phyloP scores from a whole-genome alignment of 2,888 invertebrate species.

The Mayetiola destructor region DNA sequence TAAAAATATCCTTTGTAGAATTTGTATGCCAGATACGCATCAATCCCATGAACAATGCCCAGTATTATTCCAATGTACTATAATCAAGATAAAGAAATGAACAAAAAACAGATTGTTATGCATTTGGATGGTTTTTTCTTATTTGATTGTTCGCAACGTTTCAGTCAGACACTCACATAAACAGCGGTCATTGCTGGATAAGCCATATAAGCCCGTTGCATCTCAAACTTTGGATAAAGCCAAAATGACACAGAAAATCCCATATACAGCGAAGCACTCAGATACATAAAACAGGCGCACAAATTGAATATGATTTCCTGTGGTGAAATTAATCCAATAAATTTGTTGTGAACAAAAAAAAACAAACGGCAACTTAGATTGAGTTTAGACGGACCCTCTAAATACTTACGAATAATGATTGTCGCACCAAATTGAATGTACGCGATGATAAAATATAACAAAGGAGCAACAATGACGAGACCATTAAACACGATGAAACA shows the following conservation, averaged over 20 bases:
- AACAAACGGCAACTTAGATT: not conserved
- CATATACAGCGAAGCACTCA: constrained; percentile 66
- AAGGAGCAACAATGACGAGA: constrained; percentile 54
- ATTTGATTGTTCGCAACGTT: not conserved
- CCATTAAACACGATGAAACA: constrained; percentile 64
- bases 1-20: constrained; percentile 49
- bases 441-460: constrained; percentile 68
- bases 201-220: constrained; percentile 59
- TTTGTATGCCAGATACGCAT: constrained; percentile 61
- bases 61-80: constrained; percentile 67
- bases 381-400: not conserved
- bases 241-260: constrained; percentile 63
- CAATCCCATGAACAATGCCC: constrained; percentile 60
- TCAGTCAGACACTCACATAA: constrained; percentile 54
- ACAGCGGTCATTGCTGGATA: constrained; percentile 82
- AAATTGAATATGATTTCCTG: constrained; percentile 5
- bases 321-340: constrained; percentile 25
- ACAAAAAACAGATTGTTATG: constrained; percentile 1
- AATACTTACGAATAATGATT: constrained; percentile 67
- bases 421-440: constrained; percentile 57
- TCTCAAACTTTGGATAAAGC: constrained; percentile 58
- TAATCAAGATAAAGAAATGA: constrained; percentile 28
- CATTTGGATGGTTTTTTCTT: constrained; percentile 13
- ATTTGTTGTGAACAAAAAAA: constrained; percentile 13
- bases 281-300: constrained; percentile 17